Evolutionary conservation across 1,140 invertebrate species (phyloP), one percentile per base, ranked within the genome.

Genomic region (Drosophila obscura): DNA sequence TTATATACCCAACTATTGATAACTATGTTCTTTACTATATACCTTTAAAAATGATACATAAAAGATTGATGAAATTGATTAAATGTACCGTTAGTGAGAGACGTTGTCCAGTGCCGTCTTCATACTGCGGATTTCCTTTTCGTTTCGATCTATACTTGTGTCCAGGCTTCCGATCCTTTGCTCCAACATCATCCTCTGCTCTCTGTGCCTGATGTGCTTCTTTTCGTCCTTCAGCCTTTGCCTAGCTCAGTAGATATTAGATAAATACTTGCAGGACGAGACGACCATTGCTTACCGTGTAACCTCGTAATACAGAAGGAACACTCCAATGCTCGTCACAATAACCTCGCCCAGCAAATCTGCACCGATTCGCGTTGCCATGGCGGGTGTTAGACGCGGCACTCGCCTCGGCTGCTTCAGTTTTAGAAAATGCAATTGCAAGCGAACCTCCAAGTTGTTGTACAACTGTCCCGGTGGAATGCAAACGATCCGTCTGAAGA

Each of bases 391-490:
- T 0, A 85, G 48, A 1, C 6, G 62, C 4, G 53, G 82, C 22
- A 85, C 28, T 15, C 22, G 16, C 22, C 35, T 67, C 2, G 81
- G 81, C 24, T 85, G 81, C 0, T 72, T 65, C 13, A 85, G 2
- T 15, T 24, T 59, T 4, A 85, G 31, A 68, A 81, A 74, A 1
- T 9, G 45, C n/a, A 85, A 46, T 49, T 85, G 85, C 3, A 19
- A 64, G 11, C 81, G 66, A 0, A 60, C 46, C 41, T 85, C 82
- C 2, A 76, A 5, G 2, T n/a, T 39, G 15, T 87, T 13, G 1
- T 78, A 61, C 1, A 73, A 26, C 58, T 85, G 78, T 6, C 73
- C 82, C 7, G 74, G 55, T 2, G 74, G 73, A 5, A 53, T 72
- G 13, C 72, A 78, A 5, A 81, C 5, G 0, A 22, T 51, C 3